Evolutionary conservation across 2,888 invertebrate species (phyloP).

Genomic region (Gibbula magus): DNA sequence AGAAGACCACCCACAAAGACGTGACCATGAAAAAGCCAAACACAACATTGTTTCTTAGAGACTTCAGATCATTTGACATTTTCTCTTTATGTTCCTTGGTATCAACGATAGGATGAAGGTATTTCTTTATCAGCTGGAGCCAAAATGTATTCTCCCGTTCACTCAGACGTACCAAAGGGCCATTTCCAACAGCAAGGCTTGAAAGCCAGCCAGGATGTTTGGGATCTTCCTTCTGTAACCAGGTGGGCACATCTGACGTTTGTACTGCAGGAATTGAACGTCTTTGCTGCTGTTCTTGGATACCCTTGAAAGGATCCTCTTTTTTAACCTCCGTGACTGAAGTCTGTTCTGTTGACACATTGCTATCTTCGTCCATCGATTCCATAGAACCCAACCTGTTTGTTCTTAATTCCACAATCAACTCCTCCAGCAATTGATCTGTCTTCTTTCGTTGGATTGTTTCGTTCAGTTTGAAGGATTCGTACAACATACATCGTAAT

Average conservation of each 20-base stretch:
- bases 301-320: not conserved
- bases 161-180: slow-evolving; percentile 89
- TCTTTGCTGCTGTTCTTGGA: not conserved
- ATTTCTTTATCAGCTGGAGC: slow-evolving; percentile 94
- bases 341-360: slow-evolving; percentile 25
- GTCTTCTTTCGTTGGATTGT: slow-evolving; percentile 38
- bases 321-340: slow-evolving; percentile 22
- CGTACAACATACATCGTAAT: slow-evolving; percentile 28
- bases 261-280: not conserved
- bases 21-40: slow-evolving; percentile 88
- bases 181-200: slow-evolving; percentile 90
- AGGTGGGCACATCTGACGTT: not conserved
- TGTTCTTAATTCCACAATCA: slow-evolving; percentile 49
- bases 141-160: slow-evolving; percentile 92
- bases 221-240: slow-evolving; percentile 80
- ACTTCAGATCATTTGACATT: slow-evolving; percentile 55
- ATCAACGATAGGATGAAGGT: slow-evolving; percentile 93
- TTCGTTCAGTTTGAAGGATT: slow-evolving; percentile 24
- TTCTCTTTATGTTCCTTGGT: slow-evolving; percentile 82
- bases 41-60: slow-evolving; percentile 63
- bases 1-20: slow-evolving; percentile 97
- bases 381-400: slow-evolving; percentile 12
- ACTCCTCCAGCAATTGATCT: slow-evolving; percentile 54
- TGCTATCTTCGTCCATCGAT: slow-evolving; percentile 2
- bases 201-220: slow-evolving; percentile 94